phyloP scores from a whole-genome alignment of 2,888 invertebrate genomes.

The Protonemura montana region DNA sequence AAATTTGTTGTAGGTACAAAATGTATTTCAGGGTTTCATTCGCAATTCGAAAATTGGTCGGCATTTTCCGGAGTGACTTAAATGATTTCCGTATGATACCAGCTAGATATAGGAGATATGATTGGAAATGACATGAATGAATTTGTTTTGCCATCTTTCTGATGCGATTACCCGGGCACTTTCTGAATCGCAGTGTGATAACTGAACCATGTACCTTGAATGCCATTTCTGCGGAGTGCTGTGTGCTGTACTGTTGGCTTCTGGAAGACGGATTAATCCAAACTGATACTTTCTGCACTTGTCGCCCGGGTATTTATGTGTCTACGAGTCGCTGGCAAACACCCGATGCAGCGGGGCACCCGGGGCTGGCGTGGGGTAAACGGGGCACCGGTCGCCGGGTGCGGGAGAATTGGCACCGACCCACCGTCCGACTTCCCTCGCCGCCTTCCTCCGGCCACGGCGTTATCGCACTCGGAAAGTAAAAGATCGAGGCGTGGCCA shows the following conservation, averaged over 20 bases:
- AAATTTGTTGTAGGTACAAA: no score
- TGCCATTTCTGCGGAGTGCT: constrained; percentile 56
- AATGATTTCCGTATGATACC: no score
- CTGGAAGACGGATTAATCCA: neutral
- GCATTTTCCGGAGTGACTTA: no score
- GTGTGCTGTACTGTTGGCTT: neutral
- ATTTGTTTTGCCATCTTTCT: neutral
- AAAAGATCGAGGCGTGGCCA: neutral
- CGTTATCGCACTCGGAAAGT: neutral
- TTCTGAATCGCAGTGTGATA: neutral
- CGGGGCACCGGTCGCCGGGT: neutral
- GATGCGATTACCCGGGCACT: neutral
- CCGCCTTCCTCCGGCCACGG: neutral
- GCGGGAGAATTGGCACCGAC: neutral
- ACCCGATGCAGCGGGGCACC: neutral
- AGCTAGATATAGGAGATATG: no score
- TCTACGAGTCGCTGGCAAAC: neutral
- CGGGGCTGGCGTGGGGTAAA: neutral
- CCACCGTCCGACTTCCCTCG: neutral
- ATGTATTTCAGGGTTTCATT: no score
- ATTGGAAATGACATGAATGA: no score
- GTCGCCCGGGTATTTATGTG: constrained; percentile 21
- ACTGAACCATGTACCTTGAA: constrained; percentile 58
- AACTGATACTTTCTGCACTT: constrained; percentile 34
- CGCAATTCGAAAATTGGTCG: no score